A percentile compares a stretch with the other conserved stretches of the same genome.
Conservation (phyloP, 2,888 invertebrate species). For the Dinocampus coccinellae region DNA sequence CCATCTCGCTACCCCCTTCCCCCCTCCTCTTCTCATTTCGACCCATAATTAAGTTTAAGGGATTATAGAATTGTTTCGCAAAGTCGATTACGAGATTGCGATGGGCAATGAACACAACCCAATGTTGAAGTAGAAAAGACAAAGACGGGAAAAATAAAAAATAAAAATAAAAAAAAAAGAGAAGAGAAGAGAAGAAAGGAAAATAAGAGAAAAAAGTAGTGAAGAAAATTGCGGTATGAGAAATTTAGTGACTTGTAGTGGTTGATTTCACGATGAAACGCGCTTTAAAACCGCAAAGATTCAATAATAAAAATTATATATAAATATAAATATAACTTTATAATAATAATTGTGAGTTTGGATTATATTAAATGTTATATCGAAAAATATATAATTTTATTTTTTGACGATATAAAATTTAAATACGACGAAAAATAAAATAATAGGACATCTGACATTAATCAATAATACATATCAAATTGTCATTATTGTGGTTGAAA, state of each 20-base stretch:
- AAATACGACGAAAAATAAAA: no score
- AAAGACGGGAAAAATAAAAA: neutral
- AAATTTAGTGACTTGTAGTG: constrained; percentile 42
- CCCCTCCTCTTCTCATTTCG: constrained; percentile 40
- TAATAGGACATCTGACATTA: no score
- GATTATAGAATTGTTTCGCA: constrained; percentile 67
- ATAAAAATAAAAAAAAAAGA: constrained; percentile 7
- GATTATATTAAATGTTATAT: no score
- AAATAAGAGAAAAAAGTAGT: neutral
- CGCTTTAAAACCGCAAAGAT: constrained; percentile 28
- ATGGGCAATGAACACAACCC: constrained; percentile 31
- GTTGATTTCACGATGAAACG: constrained; percentile 47
- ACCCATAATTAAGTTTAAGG: constrained; percentile 65
- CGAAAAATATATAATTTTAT: no score
- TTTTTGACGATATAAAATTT: no score
- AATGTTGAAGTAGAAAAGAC: neutral
- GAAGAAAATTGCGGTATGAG: neutral
- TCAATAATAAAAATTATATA: neutral
- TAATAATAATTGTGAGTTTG: no score
- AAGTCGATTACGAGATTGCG: constrained; percentile 65
- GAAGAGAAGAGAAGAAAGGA: neutral
- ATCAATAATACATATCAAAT: no score
- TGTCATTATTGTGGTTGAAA: no score
- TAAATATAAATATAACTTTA: neutral
- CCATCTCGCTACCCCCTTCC: neutral